Base-by-base conservation (phyloP, 2,888 invertebrate species). In the Rhagonycha lutea region DNA sequence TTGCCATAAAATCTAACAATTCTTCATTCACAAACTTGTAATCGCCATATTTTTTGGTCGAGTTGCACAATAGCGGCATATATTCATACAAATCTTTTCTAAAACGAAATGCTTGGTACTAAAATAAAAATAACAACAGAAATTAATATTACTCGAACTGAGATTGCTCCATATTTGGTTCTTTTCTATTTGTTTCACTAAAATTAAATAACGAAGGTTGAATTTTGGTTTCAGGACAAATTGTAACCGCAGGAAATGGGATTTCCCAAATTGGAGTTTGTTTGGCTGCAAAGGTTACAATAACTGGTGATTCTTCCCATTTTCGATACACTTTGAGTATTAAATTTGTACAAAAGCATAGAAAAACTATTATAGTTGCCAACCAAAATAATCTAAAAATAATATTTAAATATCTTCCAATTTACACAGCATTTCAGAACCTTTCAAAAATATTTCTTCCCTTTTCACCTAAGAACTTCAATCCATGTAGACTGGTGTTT, bases 231-330 rank as follows among this genome's bases (percentile, higher is more conserved):
- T 93, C 92, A 10, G 92, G 90, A 81, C 93, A 93, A 14, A 93
- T 86, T 5, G 87, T 87, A 0, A 87, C 86, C 2, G 86, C 86
- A 5, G 87, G 87, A 80, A 87, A 87, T 3, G 87, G 86, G 12
- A 91, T 90, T 87, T 91, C 89, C 90, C 91, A 91, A 75, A 92
- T 91, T 4, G 91, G 91, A 18, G 92, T 93, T 0, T 93, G 91
- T 68, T 91, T 92, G 82, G 93, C 92, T 1, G 92, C 93, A 83
- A 94, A 93, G 83, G 92, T 93, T 2, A 94, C 93, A 81, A 94
- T 93, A 0, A 94, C 93, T 0, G 94, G 94, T 82, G 91, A 92
- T 79, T 90, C 90, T 77, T 91, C 90, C 93, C 94, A 94, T 85
- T 94, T 94, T 79, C 90, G 89, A 90, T 92, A 94, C 4, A 92